phyloP scores from a whole-genome alignment of 2,888 invertebrate genomes.

The Andrena bicolor region DNA sequence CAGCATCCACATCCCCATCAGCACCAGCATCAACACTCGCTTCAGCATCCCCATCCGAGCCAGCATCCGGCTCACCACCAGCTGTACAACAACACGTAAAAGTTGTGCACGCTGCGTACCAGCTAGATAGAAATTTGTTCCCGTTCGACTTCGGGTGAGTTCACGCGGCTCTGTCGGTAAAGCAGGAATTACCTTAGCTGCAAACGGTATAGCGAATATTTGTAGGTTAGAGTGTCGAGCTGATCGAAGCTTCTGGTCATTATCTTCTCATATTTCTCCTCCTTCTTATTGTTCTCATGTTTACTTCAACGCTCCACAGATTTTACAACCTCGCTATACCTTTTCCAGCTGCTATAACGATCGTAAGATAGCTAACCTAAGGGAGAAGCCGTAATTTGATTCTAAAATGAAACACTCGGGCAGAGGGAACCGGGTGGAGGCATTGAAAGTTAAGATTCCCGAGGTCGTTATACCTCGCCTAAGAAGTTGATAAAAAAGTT shows the following conservation, averaged over 20 bases:
- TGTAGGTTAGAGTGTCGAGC: no score
- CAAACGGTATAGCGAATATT: no score
- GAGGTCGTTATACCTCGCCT: constrained; percentile 14
- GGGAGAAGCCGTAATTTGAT: constrained; percentile 13
- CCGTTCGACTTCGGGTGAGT: constrained; percentile 58
- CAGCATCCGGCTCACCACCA: constrained; percentile 82
- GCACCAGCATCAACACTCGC: constrained; percentile 79
- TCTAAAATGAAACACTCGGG: background rate
- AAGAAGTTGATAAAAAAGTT: constrained; percentile 49
- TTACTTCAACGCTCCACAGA: no score
- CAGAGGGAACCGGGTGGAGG: constrained; percentile 2
- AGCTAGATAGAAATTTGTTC: constrained; percentile 57
- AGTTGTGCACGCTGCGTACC: constrained; percentile 54
- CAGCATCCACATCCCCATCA: constrained; percentile 77
- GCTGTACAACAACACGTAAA: constrained; percentile 83
- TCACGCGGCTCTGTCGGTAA: background rate
- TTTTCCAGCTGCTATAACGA: background rate
- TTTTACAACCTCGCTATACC: no score
- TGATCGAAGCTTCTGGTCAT: no score
- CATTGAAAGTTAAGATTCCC: constrained; percentile 33
- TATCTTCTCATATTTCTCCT: no score
- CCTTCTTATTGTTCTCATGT: no score
- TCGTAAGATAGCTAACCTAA: background rate
- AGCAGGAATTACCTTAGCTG: background rate
- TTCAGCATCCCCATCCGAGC: constrained; percentile 80